Evolutionary conservation across 2,797 vertebrate species (phyloP).

Genomic region (Scleropages formosus): DNA sequence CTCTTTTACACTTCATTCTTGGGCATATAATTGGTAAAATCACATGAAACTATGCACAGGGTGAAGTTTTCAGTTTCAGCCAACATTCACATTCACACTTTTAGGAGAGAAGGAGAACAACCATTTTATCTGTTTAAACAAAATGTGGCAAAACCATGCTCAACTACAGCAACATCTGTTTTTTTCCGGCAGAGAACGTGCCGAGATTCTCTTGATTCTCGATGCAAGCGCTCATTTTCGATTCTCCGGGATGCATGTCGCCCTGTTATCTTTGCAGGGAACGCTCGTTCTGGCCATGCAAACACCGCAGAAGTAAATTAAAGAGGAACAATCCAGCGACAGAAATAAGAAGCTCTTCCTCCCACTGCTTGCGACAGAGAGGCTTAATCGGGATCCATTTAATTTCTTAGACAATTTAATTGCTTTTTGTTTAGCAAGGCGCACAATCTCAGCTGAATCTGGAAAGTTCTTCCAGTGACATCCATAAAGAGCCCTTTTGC

Average conservation of each 20-base stretch:
- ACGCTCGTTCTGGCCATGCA: not conserved
- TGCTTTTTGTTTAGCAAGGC: constrained; percentile 42
- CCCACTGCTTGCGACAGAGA: not conserved
- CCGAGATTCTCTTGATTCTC: constrained; percentile 17
- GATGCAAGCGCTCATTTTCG: constrained; percentile 15
- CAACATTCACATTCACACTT: not conserved
- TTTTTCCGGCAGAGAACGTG: constrained; percentile 3
- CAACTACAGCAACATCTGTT: constrained; percentile 6
- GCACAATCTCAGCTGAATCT: constrained; percentile 29
- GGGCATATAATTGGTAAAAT: not conserved
- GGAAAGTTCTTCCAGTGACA: constrained; percentile 41
- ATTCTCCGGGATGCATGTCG: not conserved
- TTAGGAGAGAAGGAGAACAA: not conserved
- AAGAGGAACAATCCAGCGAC: not conserved
- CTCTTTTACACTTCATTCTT: too few species aligned
- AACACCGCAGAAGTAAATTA: not conserved
- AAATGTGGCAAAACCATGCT: not conserved
- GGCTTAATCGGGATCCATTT: constrained; percentile 21
- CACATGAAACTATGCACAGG: not conserved
- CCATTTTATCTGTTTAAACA: constrained; percentile 3
- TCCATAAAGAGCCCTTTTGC: constrained; percentile 33
- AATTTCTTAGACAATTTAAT: constrained; percentile 44
- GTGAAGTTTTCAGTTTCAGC: not conserved
- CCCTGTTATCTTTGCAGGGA: not conserved
- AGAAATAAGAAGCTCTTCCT: not conserved